These are phyloP conservation scores for Bombus consobrinus DNA, from an alignment of 1,140 invertebrate genomes.

Conservation along the genomic window DNA sequence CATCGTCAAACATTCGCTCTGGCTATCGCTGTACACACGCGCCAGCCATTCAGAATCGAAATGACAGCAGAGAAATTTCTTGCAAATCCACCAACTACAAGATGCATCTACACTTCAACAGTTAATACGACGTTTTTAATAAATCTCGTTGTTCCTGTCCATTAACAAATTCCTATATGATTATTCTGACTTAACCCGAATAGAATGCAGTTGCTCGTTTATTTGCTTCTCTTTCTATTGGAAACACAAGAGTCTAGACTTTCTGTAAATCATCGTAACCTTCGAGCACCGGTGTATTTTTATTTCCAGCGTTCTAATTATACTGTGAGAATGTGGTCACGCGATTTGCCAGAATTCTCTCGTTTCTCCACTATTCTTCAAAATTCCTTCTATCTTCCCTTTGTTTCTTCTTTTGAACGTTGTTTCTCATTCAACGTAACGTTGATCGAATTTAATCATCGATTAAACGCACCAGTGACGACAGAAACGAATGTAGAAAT, in stretches of 20 bases:
- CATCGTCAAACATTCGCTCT: neutral
- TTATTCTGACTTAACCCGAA: neutral
- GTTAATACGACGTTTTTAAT: neutral
- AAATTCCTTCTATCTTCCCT: neutral
- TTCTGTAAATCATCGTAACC: neutral
- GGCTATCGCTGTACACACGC: neutral
- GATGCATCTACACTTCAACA: neutral
- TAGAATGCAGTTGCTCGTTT: neutral
- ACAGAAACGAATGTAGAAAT: neutral
- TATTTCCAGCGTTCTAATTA: constrained; percentile 8
- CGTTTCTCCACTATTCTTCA: neutral
- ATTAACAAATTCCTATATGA: neutral
- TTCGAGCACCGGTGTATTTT: constrained; percentile 1
- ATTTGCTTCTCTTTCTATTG: neutral
- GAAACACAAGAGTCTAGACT: neutral
- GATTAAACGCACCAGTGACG: neutral
- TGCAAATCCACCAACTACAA: neutral
- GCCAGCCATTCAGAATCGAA: neutral
- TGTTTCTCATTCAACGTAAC: too few species aligned
- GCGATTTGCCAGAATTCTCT: neutral
- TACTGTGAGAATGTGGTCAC: neutral
- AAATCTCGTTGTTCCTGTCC: neutral
- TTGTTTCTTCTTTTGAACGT: neutral
- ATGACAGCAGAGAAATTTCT: neutral
- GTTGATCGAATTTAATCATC: neutral